Evolutionary conservation across 2,797 vertebrate genomes (phyloP).

Genomic region (Silurus lanzhouensis): DNA sequence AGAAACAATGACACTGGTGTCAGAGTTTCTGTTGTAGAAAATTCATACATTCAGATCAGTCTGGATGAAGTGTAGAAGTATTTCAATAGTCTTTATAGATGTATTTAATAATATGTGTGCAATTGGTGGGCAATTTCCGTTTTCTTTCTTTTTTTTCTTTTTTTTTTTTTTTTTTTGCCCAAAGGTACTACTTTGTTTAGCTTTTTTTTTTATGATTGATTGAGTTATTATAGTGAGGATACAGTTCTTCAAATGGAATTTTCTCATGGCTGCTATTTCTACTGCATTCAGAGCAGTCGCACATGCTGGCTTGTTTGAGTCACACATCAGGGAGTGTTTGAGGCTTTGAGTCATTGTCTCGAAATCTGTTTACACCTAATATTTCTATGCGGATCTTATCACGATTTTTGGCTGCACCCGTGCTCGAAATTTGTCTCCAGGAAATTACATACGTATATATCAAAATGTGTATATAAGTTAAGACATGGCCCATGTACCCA

Average conservation of each 20-base stretch:
- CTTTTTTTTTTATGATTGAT: neutral
- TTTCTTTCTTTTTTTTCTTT: neutral
- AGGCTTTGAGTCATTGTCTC: neutral
- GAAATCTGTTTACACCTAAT: neutral
- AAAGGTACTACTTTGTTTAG: neutral
- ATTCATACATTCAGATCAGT: neutral
- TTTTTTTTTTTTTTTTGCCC: neutral
- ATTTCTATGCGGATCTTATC: neutral
- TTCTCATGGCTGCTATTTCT: neutral
- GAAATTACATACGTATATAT: too few relatives aligned
- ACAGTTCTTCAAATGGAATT: too few relatives aligned
- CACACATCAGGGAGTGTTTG: slow-evolving; percentile 12
- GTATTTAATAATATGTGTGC: neutral
- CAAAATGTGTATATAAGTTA: too few relatives aligned
- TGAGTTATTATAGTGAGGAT: too few relatives aligned
- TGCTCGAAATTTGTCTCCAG: too few relatives aligned
- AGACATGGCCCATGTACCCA: too few relatives aligned
- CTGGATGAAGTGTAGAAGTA: neutral
- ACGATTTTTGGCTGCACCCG: neutral
- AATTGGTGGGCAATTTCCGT: too few relatives aligned
- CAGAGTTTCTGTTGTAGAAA: too few relatives aligned
- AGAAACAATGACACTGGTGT: neutral
- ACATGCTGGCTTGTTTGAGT: neutral
- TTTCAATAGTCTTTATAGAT: neutral
- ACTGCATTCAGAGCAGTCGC: neutral